Percentiles rank a stretch among this genome's conserved stretches.
Conservation (phyloP, 1,140 invertebrate genomes). For the Brachionus rubens region DNA sequence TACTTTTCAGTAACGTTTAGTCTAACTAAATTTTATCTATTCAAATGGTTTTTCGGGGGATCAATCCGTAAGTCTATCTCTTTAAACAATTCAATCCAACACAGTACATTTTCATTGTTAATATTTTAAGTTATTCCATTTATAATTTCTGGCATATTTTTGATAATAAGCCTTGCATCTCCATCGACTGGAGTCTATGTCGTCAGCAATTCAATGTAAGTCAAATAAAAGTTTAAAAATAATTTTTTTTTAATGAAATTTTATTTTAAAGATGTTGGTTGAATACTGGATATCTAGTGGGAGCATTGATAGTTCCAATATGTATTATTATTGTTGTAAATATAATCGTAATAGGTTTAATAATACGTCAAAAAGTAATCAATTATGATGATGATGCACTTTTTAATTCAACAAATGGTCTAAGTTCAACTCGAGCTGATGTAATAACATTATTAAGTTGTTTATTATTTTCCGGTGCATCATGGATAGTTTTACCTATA, state of each 20-base stretch:
- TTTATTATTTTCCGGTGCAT: neutral
- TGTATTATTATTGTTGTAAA: neutral
- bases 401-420: slow-evolving; percentile 5
- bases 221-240: neutral
- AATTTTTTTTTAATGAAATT: neutral
- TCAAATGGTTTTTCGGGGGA: neutral
- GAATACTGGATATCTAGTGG: neutral
- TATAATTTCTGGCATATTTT: neutral
- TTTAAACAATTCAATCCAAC: too few relatives aligned
- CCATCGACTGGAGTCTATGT: neutral
- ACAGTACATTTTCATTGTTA: too few relatives aligned
- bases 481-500: slow-evolving; percentile 27
- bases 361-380: neutral
- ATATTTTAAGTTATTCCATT: slow-evolving; percentile 28
- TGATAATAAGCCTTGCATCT: neutral
- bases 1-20: slow-evolving; percentile 17
- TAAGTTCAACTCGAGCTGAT: slow-evolving; percentile 5
- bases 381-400: neutral
- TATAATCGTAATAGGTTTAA: neutral
- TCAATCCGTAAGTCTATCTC: neutral
- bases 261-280: slow-evolving; percentile 6
- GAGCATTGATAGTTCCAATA: neutral
- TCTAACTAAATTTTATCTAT: neutral
- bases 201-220: slow-evolving; percentile 18
- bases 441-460: neutral